These are phyloP conservation scores for Siniperca scherzeri DNA, from an alignment of 2,797 vertebrate genomes.

Conservation along the genomic window DNA sequence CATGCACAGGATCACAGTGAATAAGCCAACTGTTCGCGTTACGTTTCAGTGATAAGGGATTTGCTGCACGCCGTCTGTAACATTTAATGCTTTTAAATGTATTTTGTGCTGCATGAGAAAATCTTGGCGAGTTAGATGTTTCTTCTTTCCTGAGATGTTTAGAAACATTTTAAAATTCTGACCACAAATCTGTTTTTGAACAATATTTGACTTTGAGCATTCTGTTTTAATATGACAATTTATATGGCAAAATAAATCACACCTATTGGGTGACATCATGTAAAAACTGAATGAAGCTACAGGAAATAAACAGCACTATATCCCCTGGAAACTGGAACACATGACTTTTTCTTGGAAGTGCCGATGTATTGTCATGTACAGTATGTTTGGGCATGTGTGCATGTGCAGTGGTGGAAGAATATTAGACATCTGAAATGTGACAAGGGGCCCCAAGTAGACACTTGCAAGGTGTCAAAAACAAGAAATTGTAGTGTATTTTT, in stretches of 20 bases:
- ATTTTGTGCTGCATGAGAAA: background rate
- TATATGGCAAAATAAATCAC: background rate
- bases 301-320: conserved; percentile 10
- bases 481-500: too few relatives aligned
- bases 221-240: background rate
- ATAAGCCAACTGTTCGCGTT: background rate
- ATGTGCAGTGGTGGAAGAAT: background rate
- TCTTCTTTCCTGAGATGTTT: conserved; percentile 2
- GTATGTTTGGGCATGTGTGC: background rate
- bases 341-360: too few relatives aligned
- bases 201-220: background rate
- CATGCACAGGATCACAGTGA: background rate
- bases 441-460: too few relatives aligned
- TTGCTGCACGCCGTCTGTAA: conserved; percentile 6
- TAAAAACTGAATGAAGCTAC: background rate
- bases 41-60: background rate
- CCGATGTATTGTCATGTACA: background rate
- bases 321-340: background rate
- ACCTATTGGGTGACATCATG: background rate
- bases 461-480: too few relatives aligned
- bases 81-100: background rate
- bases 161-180: background rate
- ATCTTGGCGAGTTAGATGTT: background rate
- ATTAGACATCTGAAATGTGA: too few relatives aligned
- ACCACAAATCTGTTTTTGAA: background rate